Base-by-base conservation (phyloP, 2,113 vertebrate genomes). In the Ornithorhynchus anatinus region DNA sequence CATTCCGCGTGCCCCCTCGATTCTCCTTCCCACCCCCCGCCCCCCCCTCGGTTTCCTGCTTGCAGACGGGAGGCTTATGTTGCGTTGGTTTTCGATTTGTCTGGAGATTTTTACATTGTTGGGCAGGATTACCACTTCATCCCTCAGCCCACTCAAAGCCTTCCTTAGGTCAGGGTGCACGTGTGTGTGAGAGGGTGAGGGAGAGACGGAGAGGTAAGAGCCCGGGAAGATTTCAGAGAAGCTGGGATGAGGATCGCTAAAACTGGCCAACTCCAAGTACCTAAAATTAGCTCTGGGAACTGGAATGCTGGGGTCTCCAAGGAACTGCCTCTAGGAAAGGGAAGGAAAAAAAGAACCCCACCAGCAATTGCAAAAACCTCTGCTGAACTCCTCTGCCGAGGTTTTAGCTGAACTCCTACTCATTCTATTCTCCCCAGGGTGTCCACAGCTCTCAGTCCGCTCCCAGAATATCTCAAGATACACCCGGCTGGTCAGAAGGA, bases 201-300 rank as follows among this genome's bases (percentile, higher is more conserved):
- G 64, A 27, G 54, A 76, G 75, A 75, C 54, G 19, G 59, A 75
- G 76, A 79, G 83, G 74, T 74, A 79, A 69, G n/a, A n/a, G n/a
- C n/a, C n/a, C n/a, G n/a, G n/a, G n/a, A n/a, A n/a, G n/a, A n/a
- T n/a, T n/a, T n/a, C n/a, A n/a, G n/a, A n/a, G n/a, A 59, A 50
- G 48, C 44, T 69, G 58, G 57, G 87, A 65, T 69, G 54, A 84
- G 79, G 83, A 88, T 90, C 86, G 86, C 77, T 68, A 62, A 72
- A 86, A 75, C 59, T 56, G 62, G 78, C 51, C 74, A 79, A 76
- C 85, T 85, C 80, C 85, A 86, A 84, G 81, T 43, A 82, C 59
- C 89, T 92, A 92, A 93, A 92, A 89, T 91, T 92, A 92, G 77
- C 81, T 81, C 80, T 89, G 89, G 88, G 91, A 93, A 90, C 72